Conservation (phyloP, 2,888 invertebrate genomes). For the Sisyra terminalis region DNA sequence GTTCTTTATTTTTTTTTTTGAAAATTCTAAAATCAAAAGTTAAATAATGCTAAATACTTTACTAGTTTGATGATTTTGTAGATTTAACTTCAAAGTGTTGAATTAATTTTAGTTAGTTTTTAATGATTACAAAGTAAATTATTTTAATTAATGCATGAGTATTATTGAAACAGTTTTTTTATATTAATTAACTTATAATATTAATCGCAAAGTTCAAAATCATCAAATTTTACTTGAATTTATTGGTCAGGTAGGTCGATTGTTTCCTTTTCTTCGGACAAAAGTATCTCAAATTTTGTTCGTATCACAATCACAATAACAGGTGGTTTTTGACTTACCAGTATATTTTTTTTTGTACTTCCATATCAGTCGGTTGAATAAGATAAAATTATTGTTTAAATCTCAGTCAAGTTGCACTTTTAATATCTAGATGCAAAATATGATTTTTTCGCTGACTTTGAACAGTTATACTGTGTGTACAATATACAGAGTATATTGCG, state of each 20-base stretch:
- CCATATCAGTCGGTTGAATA: no score
- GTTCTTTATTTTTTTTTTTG: no score
- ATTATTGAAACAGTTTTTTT: background rate
- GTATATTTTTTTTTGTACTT: no score
- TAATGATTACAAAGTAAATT: background rate
- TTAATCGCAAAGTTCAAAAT: background rate
- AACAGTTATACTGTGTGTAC: no score
- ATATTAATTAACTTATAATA: background rate
- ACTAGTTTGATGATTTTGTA: constrained; percentile 2
- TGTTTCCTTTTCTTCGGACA: background rate
- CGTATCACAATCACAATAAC: no score
- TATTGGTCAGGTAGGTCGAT: no score
- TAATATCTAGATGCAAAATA: no score
- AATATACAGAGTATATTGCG: no score
- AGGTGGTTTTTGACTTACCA: no score
- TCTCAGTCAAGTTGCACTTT: no score
- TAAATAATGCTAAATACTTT: background rate
- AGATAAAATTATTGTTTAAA: no score
- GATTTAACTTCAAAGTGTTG: constrained; percentile 5
- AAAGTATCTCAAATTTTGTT: background rate
- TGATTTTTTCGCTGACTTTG: no score
- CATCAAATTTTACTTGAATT: background rate
- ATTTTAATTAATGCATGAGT: background rate
- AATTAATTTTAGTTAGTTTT: background rate
- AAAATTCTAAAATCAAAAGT: background rate